These are phyloP conservation scores for Sycophila texana DNA, from an alignment of 2,888 invertebrate species.

Conservation along the genomic window DNA sequence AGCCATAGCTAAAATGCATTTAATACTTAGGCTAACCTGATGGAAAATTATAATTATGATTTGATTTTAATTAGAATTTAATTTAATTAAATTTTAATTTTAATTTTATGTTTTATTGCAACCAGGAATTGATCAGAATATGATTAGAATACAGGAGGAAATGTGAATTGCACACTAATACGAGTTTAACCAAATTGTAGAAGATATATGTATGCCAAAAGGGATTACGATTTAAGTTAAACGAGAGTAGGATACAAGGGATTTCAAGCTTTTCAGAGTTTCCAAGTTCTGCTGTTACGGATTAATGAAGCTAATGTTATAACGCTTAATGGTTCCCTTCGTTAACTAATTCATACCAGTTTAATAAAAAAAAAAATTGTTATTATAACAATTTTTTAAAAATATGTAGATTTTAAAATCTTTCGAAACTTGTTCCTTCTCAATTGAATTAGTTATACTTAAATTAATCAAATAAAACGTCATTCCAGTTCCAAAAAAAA, in stretches of 20 bases:
- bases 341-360: neutral
- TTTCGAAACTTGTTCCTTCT: neutral
- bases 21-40: too few species aligned
- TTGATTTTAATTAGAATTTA: too few species aligned
- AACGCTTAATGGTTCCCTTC: slow-evolving; percentile 32
- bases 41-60: too few species aligned
- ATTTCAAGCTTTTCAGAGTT: slow-evolving; percentile 44
- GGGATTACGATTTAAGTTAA: slow-evolving; percentile 49
- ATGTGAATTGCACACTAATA: neutral
- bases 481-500: too few species aligned
- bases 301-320: slow-evolving; percentile 46
- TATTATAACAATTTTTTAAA: too few species aligned
- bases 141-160: neutral
- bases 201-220: slow-evolving; percentile 42
- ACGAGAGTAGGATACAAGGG: slow-evolving; percentile 47
- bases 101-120: too few species aligned
- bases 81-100: too few species aligned
- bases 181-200: slow-evolving; percentile 36
- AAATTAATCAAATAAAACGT: too few species aligned
- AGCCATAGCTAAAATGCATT: neutral
- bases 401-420: neutral
- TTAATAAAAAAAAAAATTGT: neutral
- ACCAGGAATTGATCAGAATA: too few species aligned
- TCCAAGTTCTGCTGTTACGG: slow-evolving; percentile 32
- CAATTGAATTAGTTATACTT: too few species aligned